Evolutionary conservation across 2,797 vertebrate species (phyloP).

Genomic region (Alouatta caraya): DNA sequence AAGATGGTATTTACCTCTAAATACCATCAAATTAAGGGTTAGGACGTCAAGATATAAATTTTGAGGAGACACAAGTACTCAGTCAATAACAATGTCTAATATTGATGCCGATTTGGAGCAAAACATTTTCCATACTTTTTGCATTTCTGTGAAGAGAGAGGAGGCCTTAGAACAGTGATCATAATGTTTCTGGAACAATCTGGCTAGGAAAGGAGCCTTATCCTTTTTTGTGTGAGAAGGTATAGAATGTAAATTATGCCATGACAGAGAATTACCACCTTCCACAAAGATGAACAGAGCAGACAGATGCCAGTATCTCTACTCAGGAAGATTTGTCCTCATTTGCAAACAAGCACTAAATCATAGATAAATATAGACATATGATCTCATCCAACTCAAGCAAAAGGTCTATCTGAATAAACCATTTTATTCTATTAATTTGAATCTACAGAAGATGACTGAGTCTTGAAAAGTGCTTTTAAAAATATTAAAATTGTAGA

Average conservation of each 20-base stretch:
- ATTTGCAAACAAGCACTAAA: constrained; percentile 2
- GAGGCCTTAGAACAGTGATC: neutral
- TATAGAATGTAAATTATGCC: constrained; percentile 18
- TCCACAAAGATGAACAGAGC: neutral
- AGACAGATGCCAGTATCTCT: constrained; percentile 22
- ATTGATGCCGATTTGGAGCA: neutral
- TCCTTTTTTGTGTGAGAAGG: neutral
- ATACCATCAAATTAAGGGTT: neutral
- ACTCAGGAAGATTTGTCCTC: constrained; percentile 15
- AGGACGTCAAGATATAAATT: neutral
- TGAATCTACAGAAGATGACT: constrained; percentile 20
- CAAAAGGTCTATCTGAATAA: constrained; percentile 28
- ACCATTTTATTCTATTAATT: constrained; percentile 47
- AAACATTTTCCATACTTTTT: neutral
- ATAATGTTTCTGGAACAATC: constrained; percentile 33
- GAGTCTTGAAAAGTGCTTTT: neutral
- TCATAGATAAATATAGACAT: constrained; percentile 33
- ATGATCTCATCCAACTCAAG: neutral
- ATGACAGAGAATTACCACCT: neutral
- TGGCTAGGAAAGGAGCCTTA: neutral
- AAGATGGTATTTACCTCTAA: neutral
- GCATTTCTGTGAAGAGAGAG: neutral
- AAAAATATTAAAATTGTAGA: neutral
- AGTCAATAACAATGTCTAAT: neutral
- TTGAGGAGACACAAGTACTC: neutral